Evolutionary conservation across 2,113 vertebrate genomes (phyloP).

Genomic region (Acrocephalus arundinaceus): DNA sequence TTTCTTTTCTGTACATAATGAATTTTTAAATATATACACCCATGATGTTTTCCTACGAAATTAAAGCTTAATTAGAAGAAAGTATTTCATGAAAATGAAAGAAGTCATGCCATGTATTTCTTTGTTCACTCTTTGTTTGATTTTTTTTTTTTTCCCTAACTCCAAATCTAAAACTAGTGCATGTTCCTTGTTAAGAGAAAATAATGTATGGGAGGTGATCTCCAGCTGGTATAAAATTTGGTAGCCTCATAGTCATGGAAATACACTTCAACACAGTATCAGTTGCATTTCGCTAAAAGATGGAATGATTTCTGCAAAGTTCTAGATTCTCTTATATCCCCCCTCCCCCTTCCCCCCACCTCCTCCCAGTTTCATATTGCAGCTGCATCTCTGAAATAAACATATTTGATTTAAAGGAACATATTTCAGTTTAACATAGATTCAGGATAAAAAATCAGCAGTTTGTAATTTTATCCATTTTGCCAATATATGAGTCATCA

Average conservation of each 20-base stretch:
- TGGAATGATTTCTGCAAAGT: neutral
- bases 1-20: neutral
- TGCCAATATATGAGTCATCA: neutral
- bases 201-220: neutral
- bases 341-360: too few species aligned
- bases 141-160: neutral
- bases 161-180: neutral
- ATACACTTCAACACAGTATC: neutral
- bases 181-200: neutral
- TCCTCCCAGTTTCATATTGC: neutral
- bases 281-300: neutral
- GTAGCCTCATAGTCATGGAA: neutral
- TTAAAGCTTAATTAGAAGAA: neutral
- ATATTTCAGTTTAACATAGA: neutral
- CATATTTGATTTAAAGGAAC: neutral
- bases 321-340: neutral
- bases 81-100: neutral
- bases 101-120: fast-evolving
- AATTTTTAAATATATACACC: neutral
- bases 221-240: neutral
- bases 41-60: neutral
- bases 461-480: neutral
- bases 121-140: neutral
- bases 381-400: neutral
- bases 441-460: neutral